phyloP scores from a whole-genome alignment of 1,140 invertebrate species.

The Caligus rogercresseyi region DNA sequence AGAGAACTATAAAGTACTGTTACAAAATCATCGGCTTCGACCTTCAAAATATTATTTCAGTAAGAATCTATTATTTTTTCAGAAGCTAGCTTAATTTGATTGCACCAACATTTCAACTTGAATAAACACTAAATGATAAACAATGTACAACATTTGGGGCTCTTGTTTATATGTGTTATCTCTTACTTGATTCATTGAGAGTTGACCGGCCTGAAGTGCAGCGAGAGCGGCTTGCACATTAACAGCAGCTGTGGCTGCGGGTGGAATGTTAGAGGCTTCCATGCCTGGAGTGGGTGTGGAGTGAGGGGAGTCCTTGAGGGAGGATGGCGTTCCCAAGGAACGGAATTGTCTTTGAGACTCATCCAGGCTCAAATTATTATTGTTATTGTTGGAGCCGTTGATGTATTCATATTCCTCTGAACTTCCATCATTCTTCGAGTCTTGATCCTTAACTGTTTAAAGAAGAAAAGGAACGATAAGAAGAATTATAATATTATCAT shows the following conservation, averaged over 20 bases:
- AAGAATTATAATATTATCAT: no score
- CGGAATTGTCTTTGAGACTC: not conserved
- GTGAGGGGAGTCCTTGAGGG: not conserved
- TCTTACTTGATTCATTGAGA: constrained; percentile 35
- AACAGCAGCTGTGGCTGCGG: constrained; percentile 22
- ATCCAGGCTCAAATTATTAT: no score
- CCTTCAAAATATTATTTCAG: no score
- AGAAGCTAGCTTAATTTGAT: no score
- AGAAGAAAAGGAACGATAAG: no score
- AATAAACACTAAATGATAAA: no score
- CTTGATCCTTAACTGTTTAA: not conserved
- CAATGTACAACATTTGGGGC: constrained; percentile 3
- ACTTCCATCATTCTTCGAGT: not conserved
- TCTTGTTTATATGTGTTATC: no score
- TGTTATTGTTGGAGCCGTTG: not conserved
- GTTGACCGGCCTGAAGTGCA: constrained; percentile 40
- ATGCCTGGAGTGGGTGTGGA: not conserved
- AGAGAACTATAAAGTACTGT: no score
- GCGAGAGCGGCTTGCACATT: constrained; percentile 41
- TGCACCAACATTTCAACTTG: no score
- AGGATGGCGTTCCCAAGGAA: not conserved
- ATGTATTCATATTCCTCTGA: not conserved
- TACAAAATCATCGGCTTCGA: no score
- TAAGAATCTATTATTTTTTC: no score
- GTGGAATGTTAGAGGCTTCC: not conserved